Evolutionary conservation across 2,113 vertebrate genomes (phyloP).

Genomic region (Columbina picui): DNA sequence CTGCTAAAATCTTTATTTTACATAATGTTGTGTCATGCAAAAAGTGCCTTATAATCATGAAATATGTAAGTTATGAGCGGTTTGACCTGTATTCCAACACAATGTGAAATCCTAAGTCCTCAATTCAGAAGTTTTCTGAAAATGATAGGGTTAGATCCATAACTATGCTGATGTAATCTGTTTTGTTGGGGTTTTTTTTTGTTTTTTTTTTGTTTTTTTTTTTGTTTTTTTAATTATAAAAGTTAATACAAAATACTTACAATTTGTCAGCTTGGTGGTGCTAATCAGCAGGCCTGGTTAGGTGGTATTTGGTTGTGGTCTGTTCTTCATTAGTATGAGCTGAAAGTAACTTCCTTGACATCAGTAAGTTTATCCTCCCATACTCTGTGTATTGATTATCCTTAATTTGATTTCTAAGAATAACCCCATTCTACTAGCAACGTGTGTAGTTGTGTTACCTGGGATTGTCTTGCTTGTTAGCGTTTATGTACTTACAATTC

Average conservation of each 20-base stretch:
- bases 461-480: background rate
- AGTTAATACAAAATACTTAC: background rate
- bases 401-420: background rate
- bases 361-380: background rate
- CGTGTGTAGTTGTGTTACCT: background rate
- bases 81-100: background rate
- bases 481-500: background rate
- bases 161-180: rapidly evolving
- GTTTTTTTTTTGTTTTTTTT: too few relatives aligned
- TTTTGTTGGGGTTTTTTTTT: too few relatives aligned
- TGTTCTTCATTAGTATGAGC: background rate
- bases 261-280: background rate
- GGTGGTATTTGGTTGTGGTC: background rate
- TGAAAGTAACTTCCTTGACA: background rate
- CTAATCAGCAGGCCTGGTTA: background rate
- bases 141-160: background rate
- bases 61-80: background rate
- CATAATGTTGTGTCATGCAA: background rate
- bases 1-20: background rate
- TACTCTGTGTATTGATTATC: background rate
- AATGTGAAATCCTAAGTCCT: background rate
- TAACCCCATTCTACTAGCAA: background rate
- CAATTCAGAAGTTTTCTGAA: background rate
- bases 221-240: background rate
- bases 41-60: background rate